These are phyloP conservation scores for Acanthurus tractus DNA, from an alignment of 2,797 vertebrate species.

Conservation along the genomic window DNA sequence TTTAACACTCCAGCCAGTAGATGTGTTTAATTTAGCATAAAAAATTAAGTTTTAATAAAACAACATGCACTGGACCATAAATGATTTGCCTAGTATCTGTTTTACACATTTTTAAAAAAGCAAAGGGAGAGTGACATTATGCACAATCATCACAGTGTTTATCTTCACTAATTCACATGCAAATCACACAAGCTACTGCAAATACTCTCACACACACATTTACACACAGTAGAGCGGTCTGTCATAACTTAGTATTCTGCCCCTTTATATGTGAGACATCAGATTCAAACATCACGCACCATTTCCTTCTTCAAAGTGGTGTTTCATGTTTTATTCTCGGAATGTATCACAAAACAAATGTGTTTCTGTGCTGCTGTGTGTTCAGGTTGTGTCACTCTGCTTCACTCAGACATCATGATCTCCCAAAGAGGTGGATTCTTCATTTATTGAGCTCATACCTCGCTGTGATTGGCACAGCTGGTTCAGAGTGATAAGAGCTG, in stretches of 20 bases:
- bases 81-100: too few species aligned
- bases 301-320: not conserved
- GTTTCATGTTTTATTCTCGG: not conserved
- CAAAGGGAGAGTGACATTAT: not conserved
- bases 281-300: not conserved
- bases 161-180: conserved; percentile 16
- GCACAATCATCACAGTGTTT: not conserved
- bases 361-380: not conserved
- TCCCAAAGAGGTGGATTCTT: not conserved
- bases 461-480: not conserved
- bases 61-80: too few species aligned
- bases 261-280: not conserved
- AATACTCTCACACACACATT: not conserved
- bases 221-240: not conserved
- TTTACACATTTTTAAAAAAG: not conserved
- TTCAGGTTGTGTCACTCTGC: not conserved
- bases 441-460: too few species aligned
- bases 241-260: not conserved
- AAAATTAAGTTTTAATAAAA: not conserved
- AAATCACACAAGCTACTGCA: not conserved
- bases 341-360: not conserved
- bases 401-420: not conserved
- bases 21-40: not conserved
- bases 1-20: not conserved
- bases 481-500: not conserved